Conservation (phyloP, 2,113 vertebrate genomes). For the Ifrita kowaldi region DNA sequence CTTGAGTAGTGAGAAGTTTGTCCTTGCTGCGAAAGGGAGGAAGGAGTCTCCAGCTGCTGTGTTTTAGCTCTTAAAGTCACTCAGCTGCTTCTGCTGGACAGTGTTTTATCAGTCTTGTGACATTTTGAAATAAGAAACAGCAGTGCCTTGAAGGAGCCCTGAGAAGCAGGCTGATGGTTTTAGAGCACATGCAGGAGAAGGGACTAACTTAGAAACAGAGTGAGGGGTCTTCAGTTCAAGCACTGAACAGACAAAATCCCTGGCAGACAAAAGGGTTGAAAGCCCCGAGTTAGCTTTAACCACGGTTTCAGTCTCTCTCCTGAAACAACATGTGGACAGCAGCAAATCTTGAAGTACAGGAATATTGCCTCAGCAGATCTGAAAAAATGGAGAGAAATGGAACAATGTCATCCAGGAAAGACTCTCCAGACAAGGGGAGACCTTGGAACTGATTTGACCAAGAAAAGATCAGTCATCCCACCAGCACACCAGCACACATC, state of each 20-base stretch:
- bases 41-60: neutral
- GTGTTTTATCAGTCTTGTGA: neutral
- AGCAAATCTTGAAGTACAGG: neutral
- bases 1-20: neutral
- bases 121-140: neutral
- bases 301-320: rapidly evolving
- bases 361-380: neutral
- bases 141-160: neutral
- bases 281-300: neutral
- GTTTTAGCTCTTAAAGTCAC: neutral
- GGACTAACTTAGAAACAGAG: neutral
- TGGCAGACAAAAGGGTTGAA: neutral
- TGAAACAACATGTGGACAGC: neutral
- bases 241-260: neutral
- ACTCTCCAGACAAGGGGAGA: rapidly evolving
- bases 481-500: neutral
- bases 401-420: neutral
- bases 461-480: neutral
- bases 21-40: neutral
- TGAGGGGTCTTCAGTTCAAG: neutral
- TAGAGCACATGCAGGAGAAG: neutral
- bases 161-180: neutral
- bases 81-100: neutral
- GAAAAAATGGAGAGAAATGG: neutral
- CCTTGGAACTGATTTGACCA: neutral